Evolutionary conservation across 2,888 invertebrate genomes (phyloP), one percentile per base, ranked within the genome.

Genomic region (Sialis fuliginosa): DNA sequence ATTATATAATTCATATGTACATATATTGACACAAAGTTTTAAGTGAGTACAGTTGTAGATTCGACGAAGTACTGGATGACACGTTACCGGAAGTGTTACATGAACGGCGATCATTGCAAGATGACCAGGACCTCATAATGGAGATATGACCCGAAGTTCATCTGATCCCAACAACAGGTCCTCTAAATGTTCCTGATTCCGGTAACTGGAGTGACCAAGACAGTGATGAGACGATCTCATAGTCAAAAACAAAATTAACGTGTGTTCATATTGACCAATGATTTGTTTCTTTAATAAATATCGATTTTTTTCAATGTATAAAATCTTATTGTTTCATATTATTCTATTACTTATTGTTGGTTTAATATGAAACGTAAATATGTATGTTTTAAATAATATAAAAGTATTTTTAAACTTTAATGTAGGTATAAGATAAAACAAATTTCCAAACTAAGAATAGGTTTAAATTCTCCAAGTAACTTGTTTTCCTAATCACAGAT

Each of bases 61-160:
- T 64, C 49, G 65, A 65, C 52, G 65, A 64, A 51, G 60, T 63
- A 32, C 52, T 64, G 50, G 63, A 63, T 53, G 65, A 65, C 50
- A 58, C 60, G 40, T 53, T 64, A 44, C 62, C 63, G 12, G 63
- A 63, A 51, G 61, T 63, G 12, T 61, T 65, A 43, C 63, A 63
- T 7, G 40, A 33, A 7, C 33, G 44, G 13, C 33, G 44, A 3
- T 22, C 22, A 7, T 39, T 47, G 31, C 47, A 42, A 10, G 58
- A 54, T 22, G 60, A 62, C 48, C 61, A 59, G 51, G 62, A 63
- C 44, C 56, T 60, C 12, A 57, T 63, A 43, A 58, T 63, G 52
- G 63, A 65, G 56, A 64, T 65, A 57, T 65, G 63, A 65, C 63
- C 62, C 51, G 60, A 62, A 39, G 12, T 47, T 30, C 60, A 62